A percentile compares a stretch with the other conserved stretches of the same genome.
Conservation (phyloP, 1,140 invertebrate species). For the Portunus trituberculatus region DNA sequence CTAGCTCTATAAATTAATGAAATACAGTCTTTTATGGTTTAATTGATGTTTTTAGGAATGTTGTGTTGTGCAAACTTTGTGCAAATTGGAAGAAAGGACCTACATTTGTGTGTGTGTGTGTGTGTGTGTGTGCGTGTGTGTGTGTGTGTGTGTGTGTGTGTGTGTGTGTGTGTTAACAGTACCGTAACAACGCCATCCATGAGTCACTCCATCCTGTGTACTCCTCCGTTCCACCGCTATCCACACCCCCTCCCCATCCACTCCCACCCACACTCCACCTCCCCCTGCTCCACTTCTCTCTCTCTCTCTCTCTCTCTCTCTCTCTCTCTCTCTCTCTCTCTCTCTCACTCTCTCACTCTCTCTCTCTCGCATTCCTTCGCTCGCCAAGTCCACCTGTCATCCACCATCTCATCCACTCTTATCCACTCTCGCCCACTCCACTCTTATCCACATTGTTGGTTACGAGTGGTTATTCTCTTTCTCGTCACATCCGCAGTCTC, state of each 20-base stretch:
- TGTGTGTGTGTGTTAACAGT: slow-evolving; percentile 2
- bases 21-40: too few relatives aligned
- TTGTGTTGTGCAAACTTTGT: too few relatives aligned
- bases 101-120: too few relatives aligned
- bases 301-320: not conserved
- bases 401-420: not conserved
- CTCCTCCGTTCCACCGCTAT: not conserved
- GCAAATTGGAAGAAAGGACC: too few relatives aligned
- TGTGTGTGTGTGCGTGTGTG: not conserved
- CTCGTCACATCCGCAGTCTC: not conserved
- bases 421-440: not conserved
- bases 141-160: slow-evolving; percentile 8
- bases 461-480: not conserved
- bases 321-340: not conserved
- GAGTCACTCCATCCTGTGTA: not conserved
- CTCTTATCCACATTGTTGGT: not conserved
- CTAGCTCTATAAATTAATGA: too few relatives aligned
- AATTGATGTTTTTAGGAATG: too few relatives aligned
- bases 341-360: not conserved
- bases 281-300: not conserved
- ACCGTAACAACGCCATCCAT: not conserved
- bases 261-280: not conserved
- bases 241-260: not conserved
- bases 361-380: not conserved
- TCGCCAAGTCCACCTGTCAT: not conserved